phyloP scores from a whole-genome alignment of 2,797 vertebrate species.

The Pangasius macronema region DNA sequence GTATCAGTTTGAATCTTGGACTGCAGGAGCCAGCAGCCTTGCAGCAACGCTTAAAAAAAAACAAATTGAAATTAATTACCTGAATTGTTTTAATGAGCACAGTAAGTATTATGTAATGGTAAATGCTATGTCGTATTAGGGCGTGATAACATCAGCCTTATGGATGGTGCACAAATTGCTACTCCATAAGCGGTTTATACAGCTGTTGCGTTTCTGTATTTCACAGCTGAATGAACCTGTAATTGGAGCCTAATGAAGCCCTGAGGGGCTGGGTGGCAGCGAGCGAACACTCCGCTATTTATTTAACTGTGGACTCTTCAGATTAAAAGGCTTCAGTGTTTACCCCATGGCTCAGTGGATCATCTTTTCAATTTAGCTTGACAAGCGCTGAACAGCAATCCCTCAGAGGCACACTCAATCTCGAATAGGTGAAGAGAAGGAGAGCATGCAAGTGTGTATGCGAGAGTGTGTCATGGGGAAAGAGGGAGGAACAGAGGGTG shows the following conservation, averaged over 20 bases:
- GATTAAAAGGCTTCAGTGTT: slow-evolving; percentile 62
- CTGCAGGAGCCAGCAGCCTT: slow-evolving; percentile 12
- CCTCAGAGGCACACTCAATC: slow-evolving; percentile 56
- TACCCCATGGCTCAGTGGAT: slow-evolving; percentile 57
- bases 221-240: slow-evolving; percentile 62
- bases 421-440: slow-evolving; percentile 58
- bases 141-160: slow-evolving; percentile 58
- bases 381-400: slow-evolving; percentile 56
- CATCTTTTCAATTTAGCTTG: slow-evolving; percentile 60
- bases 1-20: not conserved
- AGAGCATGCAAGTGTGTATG: slow-evolving; percentile 47
- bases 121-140: slow-evolving; percentile 58
- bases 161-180: slow-evolving; percentile 57
- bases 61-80: slow-evolving; percentile 55
- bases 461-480: slow-evolving; percentile 44
- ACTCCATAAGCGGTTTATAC: slow-evolving; percentile 60
- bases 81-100: slow-evolving; percentile 49
- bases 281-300: slow-evolving; percentile 55
- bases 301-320: slow-evolving; percentile 62
- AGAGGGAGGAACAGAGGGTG: slow-evolving; percentile 46
- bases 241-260: slow-evolving; percentile 64
- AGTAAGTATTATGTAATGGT: slow-evolving; percentile 57
- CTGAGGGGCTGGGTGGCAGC: slow-evolving; percentile 55
- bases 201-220: slow-evolving; percentile 62
- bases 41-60: slow-evolving; percentile 32